phyloP scores from a whole-genome alignment of 2,888 invertebrate species.

The Lumbricus terrestris region DNA sequence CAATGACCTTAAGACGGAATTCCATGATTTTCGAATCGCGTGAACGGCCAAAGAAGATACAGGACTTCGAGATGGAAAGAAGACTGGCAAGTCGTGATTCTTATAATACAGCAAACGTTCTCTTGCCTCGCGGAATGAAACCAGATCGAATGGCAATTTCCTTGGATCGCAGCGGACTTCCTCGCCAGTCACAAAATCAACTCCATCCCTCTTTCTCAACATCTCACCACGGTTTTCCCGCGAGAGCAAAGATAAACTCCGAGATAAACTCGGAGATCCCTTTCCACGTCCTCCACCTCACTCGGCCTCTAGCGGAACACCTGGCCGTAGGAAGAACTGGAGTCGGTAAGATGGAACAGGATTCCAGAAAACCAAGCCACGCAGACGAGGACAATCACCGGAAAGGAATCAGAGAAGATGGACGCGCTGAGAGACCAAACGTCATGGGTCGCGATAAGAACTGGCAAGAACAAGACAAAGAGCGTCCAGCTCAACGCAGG shows the following conservation, averaged over 20 bases:
- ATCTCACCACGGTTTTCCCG: neutral
- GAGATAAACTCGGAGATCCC: neutral
- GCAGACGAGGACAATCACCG: neutral
- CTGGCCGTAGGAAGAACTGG: conserved; percentile 3
- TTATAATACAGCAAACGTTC: neutral
- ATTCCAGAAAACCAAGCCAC: neutral
- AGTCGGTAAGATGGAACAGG: neutral
- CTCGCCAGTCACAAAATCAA: neutral
- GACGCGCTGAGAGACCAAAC: neutral
- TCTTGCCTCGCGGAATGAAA: neutral
- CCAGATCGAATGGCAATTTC: neutral
- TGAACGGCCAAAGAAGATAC: neutral
- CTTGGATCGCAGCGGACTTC: neutral
- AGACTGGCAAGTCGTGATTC: neutral
- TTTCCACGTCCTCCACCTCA: neutral
- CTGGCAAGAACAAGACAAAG: neutral
- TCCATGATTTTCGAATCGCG: neutral
- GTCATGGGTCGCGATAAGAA: neutral
- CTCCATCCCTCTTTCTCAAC: neutral
- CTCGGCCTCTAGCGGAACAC: neutral
- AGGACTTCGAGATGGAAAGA: neutral
- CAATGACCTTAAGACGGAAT: neutral
- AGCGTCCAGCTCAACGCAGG: neutral
- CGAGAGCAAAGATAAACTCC: neutral
- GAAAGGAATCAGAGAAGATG: neutral